A percentile compares a stretch with the other conserved stretches of the same genome.
phyloP scores from a whole-genome alignment of 2,888 invertebrate genomes.

The Willowsia nigromaculata region DNA sequence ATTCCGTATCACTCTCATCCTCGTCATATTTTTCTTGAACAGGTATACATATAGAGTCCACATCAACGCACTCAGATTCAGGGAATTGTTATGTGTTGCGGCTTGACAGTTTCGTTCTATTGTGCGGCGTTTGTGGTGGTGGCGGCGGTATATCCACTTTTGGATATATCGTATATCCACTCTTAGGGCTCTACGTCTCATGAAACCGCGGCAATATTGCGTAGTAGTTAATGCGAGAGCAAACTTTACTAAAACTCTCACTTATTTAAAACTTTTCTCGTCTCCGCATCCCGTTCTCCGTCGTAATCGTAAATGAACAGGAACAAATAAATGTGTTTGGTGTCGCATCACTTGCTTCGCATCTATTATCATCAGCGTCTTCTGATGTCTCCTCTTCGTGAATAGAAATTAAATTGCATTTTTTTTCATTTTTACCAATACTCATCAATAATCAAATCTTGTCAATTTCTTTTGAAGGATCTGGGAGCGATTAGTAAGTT shows the following conservation, averaged over 20 bases:
- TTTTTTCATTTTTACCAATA: background rate
- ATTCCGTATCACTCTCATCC: background rate
- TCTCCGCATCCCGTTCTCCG: too few species aligned
- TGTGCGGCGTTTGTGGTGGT: background rate
- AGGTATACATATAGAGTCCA: background rate
- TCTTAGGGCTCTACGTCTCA: background rate
- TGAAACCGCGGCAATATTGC: background rate
- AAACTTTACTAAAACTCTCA: background rate
- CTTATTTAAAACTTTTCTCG: background rate
- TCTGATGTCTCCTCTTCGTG: background rate
- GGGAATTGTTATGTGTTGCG: background rate
- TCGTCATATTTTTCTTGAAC: background rate
- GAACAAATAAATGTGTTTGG: background rate
- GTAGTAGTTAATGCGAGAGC: background rate
- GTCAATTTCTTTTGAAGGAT: background rate
- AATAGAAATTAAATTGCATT: background rate
- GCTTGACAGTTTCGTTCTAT: background rate
- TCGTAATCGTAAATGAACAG: conserved; percentile 6
- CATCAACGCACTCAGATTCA: background rate
- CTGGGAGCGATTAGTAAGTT: too few species aligned
- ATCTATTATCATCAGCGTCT: background rate
- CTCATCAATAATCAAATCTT: background rate
- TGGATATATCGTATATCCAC: background rate
- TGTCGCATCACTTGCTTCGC: background rate
- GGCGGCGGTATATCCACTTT: background rate